Evolutionary conservation across 64 coral and sea anemone species (phyloP).

Genomic region (Montipora capricornis): DNA sequence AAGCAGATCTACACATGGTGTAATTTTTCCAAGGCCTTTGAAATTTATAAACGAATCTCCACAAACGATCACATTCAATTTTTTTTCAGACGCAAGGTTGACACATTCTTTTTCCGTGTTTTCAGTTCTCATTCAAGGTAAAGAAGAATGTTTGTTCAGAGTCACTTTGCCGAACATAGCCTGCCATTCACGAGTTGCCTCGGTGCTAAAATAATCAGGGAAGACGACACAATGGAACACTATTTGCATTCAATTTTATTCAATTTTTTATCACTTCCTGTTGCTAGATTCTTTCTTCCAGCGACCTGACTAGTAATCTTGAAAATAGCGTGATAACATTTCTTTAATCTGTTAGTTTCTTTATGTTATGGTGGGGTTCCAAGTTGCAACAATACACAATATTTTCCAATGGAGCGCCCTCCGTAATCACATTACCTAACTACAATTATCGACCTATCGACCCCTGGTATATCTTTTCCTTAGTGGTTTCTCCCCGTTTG

Average conservation of each 20-base stretch:
- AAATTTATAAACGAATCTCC: conserved; percentile 16
- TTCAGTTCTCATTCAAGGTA: conserved; percentile 82
- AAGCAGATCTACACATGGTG: not conserved
- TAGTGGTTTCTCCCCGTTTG: conserved; percentile 56
- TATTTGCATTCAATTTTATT: conserved; percentile 90
- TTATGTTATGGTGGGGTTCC: conserved; percentile 14
- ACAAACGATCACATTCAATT: conserved; percentile 7
- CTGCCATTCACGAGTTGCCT: conserved; percentile 63
- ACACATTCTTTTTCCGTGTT: conserved; percentile 72
- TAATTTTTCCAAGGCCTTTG: not conserved
- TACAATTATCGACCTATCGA: conserved; percentile 72
- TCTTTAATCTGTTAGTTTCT: not conserved
- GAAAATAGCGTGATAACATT: conserved; percentile 19
- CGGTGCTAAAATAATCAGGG: conserved; percentile 66
- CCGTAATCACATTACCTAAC: conserved; percentile 79
- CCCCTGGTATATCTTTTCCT: conserved; percentile 47
- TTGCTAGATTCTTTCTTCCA: conserved; percentile 29
- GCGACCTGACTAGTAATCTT: not conserved
- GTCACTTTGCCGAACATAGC: conserved; percentile 40
- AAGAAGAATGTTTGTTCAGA: conserved; percentile 66
- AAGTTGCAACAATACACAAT: conserved; percentile 47
- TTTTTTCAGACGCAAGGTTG: conserved; percentile 77
- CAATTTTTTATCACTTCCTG: conserved; percentile 44
- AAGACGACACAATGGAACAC: conserved; percentile 37
- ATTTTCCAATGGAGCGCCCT: conserved; percentile 41